phyloP scores from a whole-genome alignment of 1,140 invertebrate genomes.

The Ectropis grisescens region DNA sequence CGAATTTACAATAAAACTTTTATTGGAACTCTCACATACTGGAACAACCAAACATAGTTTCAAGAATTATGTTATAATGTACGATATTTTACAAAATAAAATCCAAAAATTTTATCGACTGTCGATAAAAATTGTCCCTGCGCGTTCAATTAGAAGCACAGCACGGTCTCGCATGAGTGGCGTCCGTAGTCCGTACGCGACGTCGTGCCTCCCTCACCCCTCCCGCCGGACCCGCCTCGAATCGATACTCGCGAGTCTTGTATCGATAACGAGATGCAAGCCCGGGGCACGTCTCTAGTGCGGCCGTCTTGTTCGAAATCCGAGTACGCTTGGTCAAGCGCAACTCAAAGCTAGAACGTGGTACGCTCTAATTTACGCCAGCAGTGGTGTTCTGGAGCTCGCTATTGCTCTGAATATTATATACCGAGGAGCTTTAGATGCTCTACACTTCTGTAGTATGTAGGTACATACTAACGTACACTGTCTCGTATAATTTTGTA shows the following conservation, averaged over 20 bases:
- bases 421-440: too few species aligned
- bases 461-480: too few species aligned
- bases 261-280: constrained; percentile 18
- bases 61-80: too few species aligned
- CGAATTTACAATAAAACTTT: too few species aligned
- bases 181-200: constrained; percentile 42
- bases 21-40: too few species aligned
- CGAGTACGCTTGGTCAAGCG: constrained; percentile 62
- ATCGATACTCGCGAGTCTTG: constrained; percentile 37
- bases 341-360: constrained; percentile 52
- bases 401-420: constrained; percentile 26
- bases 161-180: constrained; percentile 49
- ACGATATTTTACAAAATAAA: too few species aligned
- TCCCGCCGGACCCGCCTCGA: constrained; percentile 16
- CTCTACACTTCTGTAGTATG: too few species aligned
- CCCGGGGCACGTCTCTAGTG: constrained; percentile 22
- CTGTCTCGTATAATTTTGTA: too few species aligned
- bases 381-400: constrained; percentile 10
- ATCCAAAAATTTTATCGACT: constrained; percentile 7
- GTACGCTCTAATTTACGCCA: constrained; percentile 47
- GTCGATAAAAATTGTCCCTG: constrained; percentile 22
- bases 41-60: too few species aligned
- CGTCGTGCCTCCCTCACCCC: constrained; percentile 11
- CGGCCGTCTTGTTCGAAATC: constrained; percentile 49
- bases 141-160: constrained; percentile 48